Evolutionary conservation across 2,888 invertebrate genomes (phyloP), one percentile per base, ranked within the genome.

Genomic region (Drosophila formosana): DNA sequence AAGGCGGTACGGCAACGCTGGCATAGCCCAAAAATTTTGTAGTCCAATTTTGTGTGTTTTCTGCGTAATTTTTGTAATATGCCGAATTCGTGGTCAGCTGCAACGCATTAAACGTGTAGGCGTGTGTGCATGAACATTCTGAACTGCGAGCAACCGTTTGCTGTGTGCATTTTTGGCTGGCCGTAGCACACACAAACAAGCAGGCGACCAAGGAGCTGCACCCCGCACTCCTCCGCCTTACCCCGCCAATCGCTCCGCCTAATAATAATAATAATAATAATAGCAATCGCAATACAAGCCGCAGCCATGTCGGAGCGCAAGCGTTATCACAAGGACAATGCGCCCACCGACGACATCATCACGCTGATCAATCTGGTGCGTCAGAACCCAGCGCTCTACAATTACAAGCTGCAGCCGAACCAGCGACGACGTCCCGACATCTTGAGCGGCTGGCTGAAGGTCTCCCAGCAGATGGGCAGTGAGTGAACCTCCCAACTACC

Each of bases 231-330:
- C 32, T 11, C 98, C 32, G n/a, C 49, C 39, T 56, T 23, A 9
- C 9, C 30, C 4, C 4, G 3, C 32, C 39, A 41, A 18, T 0
- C 8, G 11, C 47, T 4, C 25, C 53, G 37, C 46, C 34, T 18
- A 8, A 11, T 41, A 18, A 18, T 41, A 41, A 41, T 41, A 18
- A 18, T 41, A 41, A 41, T 39, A 39, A 39, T 37, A 30, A 50
- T 76, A 53, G 52, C 51, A 67, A 56, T 46, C 55, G 62, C 58
- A 66, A 62, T 49, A 11, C 26, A 43, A 34, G 8, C 25, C 18
- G 3, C 47, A 28, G 18, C 18, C 13, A 98, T 98, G 90, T 98
- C 98, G 93, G 91, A 90, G 78, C 91, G 91, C 52, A 90, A 91
- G 65, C 90, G 91, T 46, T 91, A 91, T 76, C 91, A 91, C 75